A percentile compares a stretch with the other conserved stretches of the same genome.
Conservation (phyloP, 2,888 invertebrate species). For the Kryphioiulus occultus region DNA sequence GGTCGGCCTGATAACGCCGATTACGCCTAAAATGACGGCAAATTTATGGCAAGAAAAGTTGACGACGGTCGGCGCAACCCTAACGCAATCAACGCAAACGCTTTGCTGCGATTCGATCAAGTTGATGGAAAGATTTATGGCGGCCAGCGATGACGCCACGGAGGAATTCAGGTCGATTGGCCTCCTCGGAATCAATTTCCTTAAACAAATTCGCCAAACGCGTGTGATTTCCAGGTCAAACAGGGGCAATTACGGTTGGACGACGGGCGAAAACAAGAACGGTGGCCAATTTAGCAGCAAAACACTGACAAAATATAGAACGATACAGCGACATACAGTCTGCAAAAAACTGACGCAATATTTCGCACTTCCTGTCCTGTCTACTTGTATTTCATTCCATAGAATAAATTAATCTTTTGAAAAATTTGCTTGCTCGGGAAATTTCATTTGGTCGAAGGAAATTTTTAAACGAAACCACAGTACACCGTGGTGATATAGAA, state of each 20-base stretch:
- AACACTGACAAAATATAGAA: not conserved
- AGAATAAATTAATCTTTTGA: too few species aligned
- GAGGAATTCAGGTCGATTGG: slow-evolving; percentile 13
- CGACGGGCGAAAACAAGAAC: slow-evolving; percentile 9
- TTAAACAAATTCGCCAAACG: slow-evolving; percentile 21
- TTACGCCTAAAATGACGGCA: not conserved
- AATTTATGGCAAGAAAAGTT: not conserved
- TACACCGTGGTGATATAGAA: too few species aligned
- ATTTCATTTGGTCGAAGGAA: too few species aligned
- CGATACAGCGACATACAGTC: not conserved
- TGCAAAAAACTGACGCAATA: too few species aligned
- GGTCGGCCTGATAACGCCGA: not conserved
- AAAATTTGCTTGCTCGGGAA: too few species aligned
- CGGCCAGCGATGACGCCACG: slow-evolving; percentile 24
- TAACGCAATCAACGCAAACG: not conserved
- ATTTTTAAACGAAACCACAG: too few species aligned
- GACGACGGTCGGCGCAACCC: not conserved
- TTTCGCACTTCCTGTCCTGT: too few species aligned
- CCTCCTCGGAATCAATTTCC: slow-evolving; percentile 15
- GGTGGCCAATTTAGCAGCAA: not conserved
- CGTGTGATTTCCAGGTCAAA: not conserved
- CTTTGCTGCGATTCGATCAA: not conserved
- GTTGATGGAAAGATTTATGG: slow-evolving; percentile 21
- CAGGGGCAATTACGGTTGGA: slow-evolving; percentile 35
- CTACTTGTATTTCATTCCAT: too few species aligned